Conservation (phyloP, 2,888 invertebrate species). For the Sinelater perroti region DNA sequence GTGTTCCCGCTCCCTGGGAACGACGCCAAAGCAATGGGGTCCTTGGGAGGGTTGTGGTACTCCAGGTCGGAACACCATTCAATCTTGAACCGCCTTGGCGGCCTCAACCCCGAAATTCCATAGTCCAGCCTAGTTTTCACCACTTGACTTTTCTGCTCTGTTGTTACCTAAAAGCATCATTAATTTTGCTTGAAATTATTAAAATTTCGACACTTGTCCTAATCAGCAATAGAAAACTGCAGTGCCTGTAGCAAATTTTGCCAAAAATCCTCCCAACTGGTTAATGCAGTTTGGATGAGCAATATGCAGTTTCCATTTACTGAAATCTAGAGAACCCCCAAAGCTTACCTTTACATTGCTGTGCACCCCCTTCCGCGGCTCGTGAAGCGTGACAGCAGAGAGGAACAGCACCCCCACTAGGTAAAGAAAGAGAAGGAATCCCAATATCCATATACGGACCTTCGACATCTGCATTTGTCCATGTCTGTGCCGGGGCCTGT, state of each 20-base stretch:
- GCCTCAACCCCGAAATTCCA: constrained; percentile 51
- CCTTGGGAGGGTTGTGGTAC: constrained; percentile 61
- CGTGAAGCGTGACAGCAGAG: constrained; percentile 60
- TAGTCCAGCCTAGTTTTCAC: constrained; percentile 48
- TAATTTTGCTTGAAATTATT: no score
- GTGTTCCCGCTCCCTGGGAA: constrained; percentile 89
- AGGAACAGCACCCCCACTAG: constrained; percentile 60
- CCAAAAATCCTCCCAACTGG: no score
- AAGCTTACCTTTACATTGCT: constrained; percentile 40
- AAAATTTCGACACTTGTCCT: no score
- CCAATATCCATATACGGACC: constrained; percentile 60
- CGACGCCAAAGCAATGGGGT: constrained; percentile 74
- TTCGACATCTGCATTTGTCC: constrained; percentile 49
- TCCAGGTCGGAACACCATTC: constrained; percentile 66
- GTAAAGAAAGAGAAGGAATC: constrained; percentile 58
- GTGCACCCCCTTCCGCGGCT: no score
- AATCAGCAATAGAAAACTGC: no score
- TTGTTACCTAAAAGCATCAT: constrained; percentile 13
- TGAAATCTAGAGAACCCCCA: no score
- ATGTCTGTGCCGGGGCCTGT: constrained; percentile 30
- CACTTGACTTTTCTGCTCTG: constrained; percentile 23
- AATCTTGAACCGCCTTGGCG: constrained; percentile 55
- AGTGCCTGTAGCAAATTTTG: no score
- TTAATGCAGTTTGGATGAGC: no score
- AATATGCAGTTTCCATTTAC: not conserved